Evolutionary conservation across 2,113 vertebrate species (phyloP), one percentile per base, ranked within the genome.

Genomic region (Oenanthe melanoleuca): DNA sequence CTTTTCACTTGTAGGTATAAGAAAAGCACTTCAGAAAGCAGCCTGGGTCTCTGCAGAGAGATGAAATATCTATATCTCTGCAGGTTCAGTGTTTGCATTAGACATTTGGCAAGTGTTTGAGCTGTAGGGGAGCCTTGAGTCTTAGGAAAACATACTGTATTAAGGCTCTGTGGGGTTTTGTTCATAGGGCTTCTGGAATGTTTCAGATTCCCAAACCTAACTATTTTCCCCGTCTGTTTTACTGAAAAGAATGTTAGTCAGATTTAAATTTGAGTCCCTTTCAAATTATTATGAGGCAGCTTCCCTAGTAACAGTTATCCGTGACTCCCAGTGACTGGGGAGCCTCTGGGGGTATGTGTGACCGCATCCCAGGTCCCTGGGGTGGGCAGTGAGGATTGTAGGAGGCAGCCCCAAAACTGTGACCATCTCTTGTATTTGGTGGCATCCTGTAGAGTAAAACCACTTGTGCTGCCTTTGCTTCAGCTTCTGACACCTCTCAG

Each of bases 381-480:
- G 5, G 7, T 38, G 16, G 20, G n/a, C 59, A 67, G 14, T 2
- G 5, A 60, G 31, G 29, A 25, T 70, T 70, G 13, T 22, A 42
- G 23, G 40, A 61, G 17, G n/a, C 15, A 82, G 4, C 31, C 12
- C 10, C 29, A 74, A 57, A 53, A 22, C 45, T 37, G 45, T 1
- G 1, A 12, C n/a, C 6, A 2, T 55, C 9, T 60, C 23, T 38
- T 63, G 34, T 2, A 1, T 44, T 55, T 3, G 5, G 10, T 4
- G 8, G 18, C 14, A 49, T 45, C 17, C 59, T 50, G 13, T 52
- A 15, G 28, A 40, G 10, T 33, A 34, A 72, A 79, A 38, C 25
- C n/a, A 24, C 34, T 7, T 5, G 14, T 60, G 33, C 57, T 88
- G n/a, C 37, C 50, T 73, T 91, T 85, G 28, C 24, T 69, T 85